Percentiles rank a stretch among this genome's conserved stretches.
Evolutionary conservation across 2,113 vertebrate species (phyloP).

Genomic region (Notarius quadriscutis): DNA sequence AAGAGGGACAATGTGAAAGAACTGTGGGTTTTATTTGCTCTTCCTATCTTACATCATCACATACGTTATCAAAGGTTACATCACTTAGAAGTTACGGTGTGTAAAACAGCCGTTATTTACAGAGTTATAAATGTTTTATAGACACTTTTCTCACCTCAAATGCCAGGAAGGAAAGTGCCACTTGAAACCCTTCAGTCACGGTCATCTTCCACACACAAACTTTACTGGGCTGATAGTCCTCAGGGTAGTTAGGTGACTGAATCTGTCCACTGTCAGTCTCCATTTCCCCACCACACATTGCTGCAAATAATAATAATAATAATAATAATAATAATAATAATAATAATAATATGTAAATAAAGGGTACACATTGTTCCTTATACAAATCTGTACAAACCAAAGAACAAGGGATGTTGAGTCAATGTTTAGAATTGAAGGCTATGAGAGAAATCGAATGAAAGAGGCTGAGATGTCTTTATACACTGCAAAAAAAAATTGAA

Average conservation of each 20-base stretch:
- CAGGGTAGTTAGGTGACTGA: conserved; percentile 97
- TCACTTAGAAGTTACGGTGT: neutral
- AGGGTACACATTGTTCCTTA: neutral
- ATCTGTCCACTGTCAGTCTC: conserved; percentile 94
- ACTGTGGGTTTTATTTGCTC: neutral
- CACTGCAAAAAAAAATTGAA: neutral
- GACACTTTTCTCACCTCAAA: conserved; percentile 81
- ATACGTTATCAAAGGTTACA: neutral
- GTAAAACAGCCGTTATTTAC: neutral
- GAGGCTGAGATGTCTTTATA: neutral
- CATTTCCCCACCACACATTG: conserved; percentile 95
- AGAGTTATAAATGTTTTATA: neutral
- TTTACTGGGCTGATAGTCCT: conserved; percentile 95
- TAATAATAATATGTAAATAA: neutral
- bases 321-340: neutral
- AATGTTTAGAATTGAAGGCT: neutral
- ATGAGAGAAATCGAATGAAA: neutral
- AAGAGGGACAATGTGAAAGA: neutral
- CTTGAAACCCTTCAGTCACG: conserved; percentile 88
- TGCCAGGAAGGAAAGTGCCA: conserved; percentile 94
- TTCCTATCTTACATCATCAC: neutral
- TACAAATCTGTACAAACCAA: neutral
- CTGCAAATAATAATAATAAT: conserved; percentile 61
- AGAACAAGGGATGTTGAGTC: conserved; percentile 14
- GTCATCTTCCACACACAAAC: conserved; percentile 96